A percentile compares a stretch with the other conserved stretches of the same genome.
Evolutionary conservation across 2,113 vertebrate species (phyloP).

Genomic region (Xenopus laevis): DNA sequence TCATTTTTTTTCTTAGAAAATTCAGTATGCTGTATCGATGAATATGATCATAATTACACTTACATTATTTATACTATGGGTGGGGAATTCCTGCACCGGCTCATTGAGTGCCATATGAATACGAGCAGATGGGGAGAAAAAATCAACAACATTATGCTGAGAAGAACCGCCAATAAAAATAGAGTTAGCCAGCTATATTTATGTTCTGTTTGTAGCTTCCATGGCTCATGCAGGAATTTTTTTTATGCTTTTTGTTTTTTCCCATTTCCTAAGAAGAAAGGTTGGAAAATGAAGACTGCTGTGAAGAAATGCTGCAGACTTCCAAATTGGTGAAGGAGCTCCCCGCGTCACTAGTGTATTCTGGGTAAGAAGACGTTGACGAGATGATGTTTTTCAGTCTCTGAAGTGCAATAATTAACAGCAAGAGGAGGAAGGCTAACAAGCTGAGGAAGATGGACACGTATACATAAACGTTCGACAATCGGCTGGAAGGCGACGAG

Average conservation of each 20-base stretch:
- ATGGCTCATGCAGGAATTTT: slow-evolving; percentile 45
- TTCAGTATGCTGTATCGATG: too few species aligned
- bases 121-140: slow-evolving; percentile 28
- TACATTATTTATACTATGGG: too few species aligned
- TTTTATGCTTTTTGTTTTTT: slow-evolving; percentile 6
- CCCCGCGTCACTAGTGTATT: slow-evolving; percentile 85
- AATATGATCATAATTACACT: too few species aligned
- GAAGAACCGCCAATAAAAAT: slow-evolving; percentile 15
- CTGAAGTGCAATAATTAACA: slow-evolving; percentile 89
- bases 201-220: slow-evolving; percentile 46
- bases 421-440: slow-evolving; percentile 84
- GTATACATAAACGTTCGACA: slow-evolving; percentile 85
- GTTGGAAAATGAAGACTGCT: slow-evolving; percentile 82
- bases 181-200: slow-evolving; percentile 38
- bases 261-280: slow-evolving; percentile 73
- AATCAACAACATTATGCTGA: slow-evolving; percentile 31
- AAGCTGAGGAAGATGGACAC: slow-evolving; percentile 94
- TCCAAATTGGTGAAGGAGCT: slow-evolving; percentile 96
- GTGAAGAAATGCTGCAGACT: slow-evolving; percentile 92
- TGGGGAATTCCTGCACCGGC: too few species aligned
- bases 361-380: slow-evolving; percentile 85
- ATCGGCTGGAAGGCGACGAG: slow-evolving; percentile 60
- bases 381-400: slow-evolving; percentile 95
- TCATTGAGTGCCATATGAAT: not conserved
- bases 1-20: too few species aligned